These are phyloP conservation scores for Acanthopagrus latus DNA, from an alignment of 2,797 vertebrate species.

Conservation along the genomic window DNA sequence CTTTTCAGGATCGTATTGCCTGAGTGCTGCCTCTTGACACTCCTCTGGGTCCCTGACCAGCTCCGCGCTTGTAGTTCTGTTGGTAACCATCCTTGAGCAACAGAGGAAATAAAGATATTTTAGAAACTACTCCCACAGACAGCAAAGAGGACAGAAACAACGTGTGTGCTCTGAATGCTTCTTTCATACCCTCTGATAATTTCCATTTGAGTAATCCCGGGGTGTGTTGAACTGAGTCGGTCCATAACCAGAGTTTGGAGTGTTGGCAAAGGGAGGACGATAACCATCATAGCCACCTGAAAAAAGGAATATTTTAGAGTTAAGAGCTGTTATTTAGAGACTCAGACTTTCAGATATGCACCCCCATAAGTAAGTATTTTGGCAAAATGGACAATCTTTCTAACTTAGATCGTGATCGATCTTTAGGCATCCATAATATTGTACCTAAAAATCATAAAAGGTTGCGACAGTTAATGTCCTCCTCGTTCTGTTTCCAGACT, in stretches of 20 bases:
- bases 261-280: constrained; percentile 93
- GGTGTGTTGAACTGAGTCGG: constrained; percentile 94
- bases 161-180: constrained; percentile 7
- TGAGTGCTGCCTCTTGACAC: constrained; percentile 92
- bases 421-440: no score
- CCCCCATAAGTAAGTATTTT: background rate
- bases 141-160: background rate
- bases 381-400: background rate
- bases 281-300: constrained; percentile 97
- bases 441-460: no score
- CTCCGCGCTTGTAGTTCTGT: constrained; percentile 97
- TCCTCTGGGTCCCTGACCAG: constrained; percentile 95
- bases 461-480: no score
- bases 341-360: background rate
- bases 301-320: constrained; percentile 37
- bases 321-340: background rate
- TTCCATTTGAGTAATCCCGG: constrained; percentile 93
- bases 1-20: constrained; percentile 86
- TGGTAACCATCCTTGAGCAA: constrained; percentile 94
- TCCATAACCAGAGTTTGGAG: constrained; percentile 95
- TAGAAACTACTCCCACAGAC: constrained; percentile 36
- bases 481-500: no score
- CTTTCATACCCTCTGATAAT: constrained; percentile 93
- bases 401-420: no score
- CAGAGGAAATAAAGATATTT: constrained; percentile 30